phyloP scores from a whole-genome alignment of 2,113 vertebrate genomes.

The Microtus montanus region DNA sequence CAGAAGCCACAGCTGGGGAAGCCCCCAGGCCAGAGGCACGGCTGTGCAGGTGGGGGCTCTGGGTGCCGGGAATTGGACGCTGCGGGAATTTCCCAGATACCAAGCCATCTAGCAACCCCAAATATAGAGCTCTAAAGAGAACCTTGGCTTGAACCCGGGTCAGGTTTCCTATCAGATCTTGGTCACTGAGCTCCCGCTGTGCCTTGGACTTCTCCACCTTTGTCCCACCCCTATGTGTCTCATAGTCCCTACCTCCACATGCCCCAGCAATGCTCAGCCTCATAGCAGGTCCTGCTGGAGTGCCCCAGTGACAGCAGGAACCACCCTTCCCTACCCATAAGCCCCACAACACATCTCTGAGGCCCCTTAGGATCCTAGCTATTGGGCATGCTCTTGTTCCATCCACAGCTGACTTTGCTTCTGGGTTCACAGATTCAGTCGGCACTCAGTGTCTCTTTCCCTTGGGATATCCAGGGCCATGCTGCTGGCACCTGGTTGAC shows the following conservation, averaged over 20 bases:
- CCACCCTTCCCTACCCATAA: accelerated
- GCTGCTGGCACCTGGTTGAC: not conserved
- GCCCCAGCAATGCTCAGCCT: not conserved
- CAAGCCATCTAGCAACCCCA: not conserved
- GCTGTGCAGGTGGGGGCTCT: not conserved
- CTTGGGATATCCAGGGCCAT: not conserved
- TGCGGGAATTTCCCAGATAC: accelerated
- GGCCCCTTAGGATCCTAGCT: accelerated
- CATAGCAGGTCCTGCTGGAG: not conserved
- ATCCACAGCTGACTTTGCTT: too few relatives aligned
- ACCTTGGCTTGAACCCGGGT: accelerated
- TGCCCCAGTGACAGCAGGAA: not conserved
- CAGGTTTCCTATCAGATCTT: not conserved
- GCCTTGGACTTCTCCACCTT: not conserved
- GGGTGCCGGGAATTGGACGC: accelerated
- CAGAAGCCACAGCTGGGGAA: not conserved
- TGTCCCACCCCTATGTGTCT: accelerated
- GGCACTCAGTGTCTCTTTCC: accelerated
- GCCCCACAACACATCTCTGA: accelerated
- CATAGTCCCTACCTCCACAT: accelerated
- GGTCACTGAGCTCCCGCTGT: not conserved
- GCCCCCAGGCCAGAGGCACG: not conserved
- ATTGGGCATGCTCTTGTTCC: accelerated
- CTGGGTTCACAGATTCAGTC: not conserved
- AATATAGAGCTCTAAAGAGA: not conserved